Base-by-base conservation (phyloP, 2,888 invertebrate species). In the Disparrhopalites patrizii region DNA sequence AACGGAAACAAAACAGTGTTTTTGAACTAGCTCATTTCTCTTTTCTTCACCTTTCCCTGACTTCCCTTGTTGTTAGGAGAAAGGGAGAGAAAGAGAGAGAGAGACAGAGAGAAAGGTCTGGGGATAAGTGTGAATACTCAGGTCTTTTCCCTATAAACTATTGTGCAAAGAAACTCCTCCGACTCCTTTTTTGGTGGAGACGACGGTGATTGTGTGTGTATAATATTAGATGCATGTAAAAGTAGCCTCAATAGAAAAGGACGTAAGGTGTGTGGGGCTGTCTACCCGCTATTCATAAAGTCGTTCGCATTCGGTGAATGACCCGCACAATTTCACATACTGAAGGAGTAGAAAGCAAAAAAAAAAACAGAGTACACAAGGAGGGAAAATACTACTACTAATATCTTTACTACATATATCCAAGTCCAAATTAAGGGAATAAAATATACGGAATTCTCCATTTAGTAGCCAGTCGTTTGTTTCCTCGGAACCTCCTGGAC, bases 301-400 rank as follows among this genome's bases (percentile, higher is more conserved):
- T 62, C 38, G 57, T 50, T 68, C 67, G 56, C 61, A 62, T 68
- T 68, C 68, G 68, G 68, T 68, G 68, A 68, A 68, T 68, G 68
- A 68, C 65, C 65, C 65, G 58, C 62, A 62, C 63, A 40, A 56
- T 13, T 52, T 27, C 40, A 33, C 33, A 8, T 43, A 5, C 60
- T 13, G 10, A 18, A n/a, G n/a, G n/a, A n/a, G n/a, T n/a, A 18
- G 51, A 23, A 20, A 25, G 20, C 38, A 36, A 36, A 36, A 36
- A 36, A 18, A 52, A 27, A 8, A 28, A 13, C 8, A 52, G 23
- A 30, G 10, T 47, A n/a, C 47, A 23, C 47, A 23, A 47, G n/a
- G n/a, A n/a, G n/a, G n/a, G n/a, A n/a, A n/a, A n/a, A n/a, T n/a
- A n/a, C n/a, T n/a, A n/a, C n/a, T n/a, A n/a, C n/a, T n/a, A n/a